Base-by-base conservation (phyloP, 2,888 invertebrate genomes). In the Catocala nupta region DNA sequence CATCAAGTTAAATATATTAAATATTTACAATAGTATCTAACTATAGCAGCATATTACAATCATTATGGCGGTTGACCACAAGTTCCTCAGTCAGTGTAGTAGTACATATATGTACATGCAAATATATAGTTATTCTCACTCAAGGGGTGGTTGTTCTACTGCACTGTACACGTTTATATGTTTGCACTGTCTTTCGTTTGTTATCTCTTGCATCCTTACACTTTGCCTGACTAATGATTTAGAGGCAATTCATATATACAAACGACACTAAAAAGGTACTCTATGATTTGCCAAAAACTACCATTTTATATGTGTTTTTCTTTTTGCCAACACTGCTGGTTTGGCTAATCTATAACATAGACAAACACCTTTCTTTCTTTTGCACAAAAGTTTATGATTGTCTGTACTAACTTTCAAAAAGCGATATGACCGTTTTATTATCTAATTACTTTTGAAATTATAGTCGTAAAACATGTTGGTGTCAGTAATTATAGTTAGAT, bases 171-270 rank as follows among this genome's bases (percentile, higher is more conserved):
- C 70, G 70, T 86, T 82, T 73, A 60, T 72, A 76, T 84, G 82
- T 88, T 85, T 86, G 89, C 91, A 91, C 90, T 91, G 89, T 90
- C 89, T 90, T 89, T 88, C 86, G 86, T 81, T 77, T 65, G 66
- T 71, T 71, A 45, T 89, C 88, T 87, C 85, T 87, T 81, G 75
- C 63, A 68, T 70, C 75, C 34, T 50, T 4, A 11, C 25, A 25
- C 25, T 33, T n/a, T 50, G 6, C 6, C 50, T 25, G 3, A 3
- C 3, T 25, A 25, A 25, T 25, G 25, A 3, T 25, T 25, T 3
- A 25, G 25, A 25, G 25, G 25, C 25, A 25, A 25, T 25, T 25
- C 25, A 4, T 25, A 25, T 25, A 25, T 3, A 25, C 25, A 50
- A 5, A n/a, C 13, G 10, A 11, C 5, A 5, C 13, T 3, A 10